Conservation (phyloP, 2,113 vertebrate genomes). For the Spermophilus dauricus region DNA sequence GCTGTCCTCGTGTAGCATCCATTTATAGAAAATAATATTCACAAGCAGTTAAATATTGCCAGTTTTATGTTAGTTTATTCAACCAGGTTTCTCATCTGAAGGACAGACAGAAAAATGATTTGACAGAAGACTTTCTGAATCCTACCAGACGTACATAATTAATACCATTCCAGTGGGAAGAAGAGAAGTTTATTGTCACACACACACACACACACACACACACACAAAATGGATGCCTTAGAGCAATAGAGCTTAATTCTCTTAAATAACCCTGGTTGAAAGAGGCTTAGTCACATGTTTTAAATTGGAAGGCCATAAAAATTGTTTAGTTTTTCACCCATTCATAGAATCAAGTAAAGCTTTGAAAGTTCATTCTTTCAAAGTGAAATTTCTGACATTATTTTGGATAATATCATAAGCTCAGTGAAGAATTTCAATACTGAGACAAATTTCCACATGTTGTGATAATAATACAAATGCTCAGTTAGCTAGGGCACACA, state of each 20-base stretch:
- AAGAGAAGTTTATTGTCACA: background rate
- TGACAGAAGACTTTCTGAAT: background rate
- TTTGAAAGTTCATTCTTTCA: slow-evolving; percentile 22
- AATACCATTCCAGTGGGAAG: background rate
- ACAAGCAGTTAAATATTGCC: background rate
- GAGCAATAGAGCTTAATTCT: background rate
- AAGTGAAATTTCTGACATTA: slow-evolving; percentile 3
- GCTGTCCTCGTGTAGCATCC: background rate
- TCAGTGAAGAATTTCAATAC: background rate
- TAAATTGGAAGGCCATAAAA: background rate
- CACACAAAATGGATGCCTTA: background rate
- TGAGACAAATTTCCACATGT: background rate
- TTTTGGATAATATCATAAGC: background rate
- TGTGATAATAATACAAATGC: background rate
- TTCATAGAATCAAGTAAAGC: slow-evolving; percentile 21
- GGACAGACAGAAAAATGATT: background rate
- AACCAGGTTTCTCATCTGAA: background rate
- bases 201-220: background rate
- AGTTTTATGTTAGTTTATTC: background rate
- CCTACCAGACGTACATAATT: background rate
- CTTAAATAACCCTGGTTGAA: background rate
- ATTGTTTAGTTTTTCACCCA: background rate
- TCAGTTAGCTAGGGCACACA: background rate
- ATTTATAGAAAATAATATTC: background rate
- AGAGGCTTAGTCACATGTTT: slow-evolving; percentile 28